A percentile compares a stretch with the other conserved stretches of the same genome.
Conservation (phyloP, 2,797 vertebrate species). For the Dendrocincla fuliginosa region DNA sequence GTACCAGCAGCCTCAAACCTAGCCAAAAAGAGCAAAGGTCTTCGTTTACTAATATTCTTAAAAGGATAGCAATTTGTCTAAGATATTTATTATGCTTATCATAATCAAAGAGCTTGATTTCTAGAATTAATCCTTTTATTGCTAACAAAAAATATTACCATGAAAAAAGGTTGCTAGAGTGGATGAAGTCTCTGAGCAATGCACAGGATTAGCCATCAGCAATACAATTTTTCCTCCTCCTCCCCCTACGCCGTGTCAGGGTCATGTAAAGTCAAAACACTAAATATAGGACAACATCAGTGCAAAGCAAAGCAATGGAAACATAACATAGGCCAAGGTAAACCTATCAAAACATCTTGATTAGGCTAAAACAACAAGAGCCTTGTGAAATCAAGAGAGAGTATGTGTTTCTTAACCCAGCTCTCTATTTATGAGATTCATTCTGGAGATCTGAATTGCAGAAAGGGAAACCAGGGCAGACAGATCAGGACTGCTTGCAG, state of each 20-base stretch:
- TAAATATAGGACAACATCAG: slow-evolving; percentile 43
- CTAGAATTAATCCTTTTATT: slow-evolving; percentile 60
- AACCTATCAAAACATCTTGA: neutral
- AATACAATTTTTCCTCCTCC: slow-evolving; percentile 33
- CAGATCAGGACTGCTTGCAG: neutral
- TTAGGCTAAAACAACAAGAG: neutral
- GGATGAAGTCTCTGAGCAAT: neutral
- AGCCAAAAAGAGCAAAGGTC: slow-evolving; percentile 67
- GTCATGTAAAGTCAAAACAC: slow-evolving; percentile 48
- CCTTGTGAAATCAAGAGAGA: neutral
- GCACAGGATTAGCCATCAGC: slow-evolving; percentile 44
- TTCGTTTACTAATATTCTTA: slow-evolving; percentile 68
- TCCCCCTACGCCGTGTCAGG: slow-evolving; percentile 22
- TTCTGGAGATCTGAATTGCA: neutral
- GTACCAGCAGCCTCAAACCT: slow-evolving; percentile 47
- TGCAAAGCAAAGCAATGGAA: slow-evolving; percentile 6
- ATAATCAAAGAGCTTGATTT: slow-evolving; percentile 41
- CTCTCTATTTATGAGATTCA: neutral
- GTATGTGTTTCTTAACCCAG: neutral
- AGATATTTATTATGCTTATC: slow-evolving; percentile 60
- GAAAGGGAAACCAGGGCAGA: neutral
- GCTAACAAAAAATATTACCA: slow-evolving; percentile 55
- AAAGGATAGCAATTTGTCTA: slow-evolving; percentile 62
- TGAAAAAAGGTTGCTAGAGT: slow-evolving; percentile 19
- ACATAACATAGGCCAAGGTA: neutral